Evolutionary conservation across 1,140 invertebrate species (phyloP), one percentile per base, ranked within the genome.

Genomic region (Phymorhynchus buccinoides): DNA sequence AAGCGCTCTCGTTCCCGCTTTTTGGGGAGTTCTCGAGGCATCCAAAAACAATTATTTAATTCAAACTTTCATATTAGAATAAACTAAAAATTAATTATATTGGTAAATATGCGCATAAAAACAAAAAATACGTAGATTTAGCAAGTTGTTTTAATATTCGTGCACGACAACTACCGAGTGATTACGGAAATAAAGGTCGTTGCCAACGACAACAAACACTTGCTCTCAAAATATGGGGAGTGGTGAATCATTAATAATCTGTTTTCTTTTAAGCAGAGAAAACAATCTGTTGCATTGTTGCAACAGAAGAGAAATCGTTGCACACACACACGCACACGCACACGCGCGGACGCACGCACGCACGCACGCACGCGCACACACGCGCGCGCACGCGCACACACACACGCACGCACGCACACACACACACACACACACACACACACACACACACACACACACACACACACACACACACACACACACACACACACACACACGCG

Each of bases 151-250:
- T 35, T 35, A 80, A 42, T 39, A 44, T 44, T 22, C 39, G 78
- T 39, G 42, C 48, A n/a, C 30, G n/a, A 6, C 66, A 52, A 14
- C 12, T 0, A 79, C 27, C 9, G 37, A 71, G 12, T n/a, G n/a
- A 39, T 37, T 22, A 44, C 14, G 14, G 16, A 37, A 32, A 16
- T 42, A 1, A 30, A 73, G 35, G 62, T 42, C 44, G 81, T 83
- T 73, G 81, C 81, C 39, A 83, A 83, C 48, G 81, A 83, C 81
- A 83, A 71, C 81, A 83, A 83, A 73, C 37, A 41, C 62, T 7
- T 48, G 22, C 35, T 6, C 32, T 3, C 18, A 39, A 41, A 41
- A 6, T 16, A 62, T 9, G 7, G 41, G 27, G 22, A 32, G 16
- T 7, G 27, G n/a, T 80, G 1, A 2, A 56, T 56, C 12, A 48